phyloP scores from a whole-genome alignment of 2,888 invertebrate species.

The Lepidochrysops patricia region DNA sequence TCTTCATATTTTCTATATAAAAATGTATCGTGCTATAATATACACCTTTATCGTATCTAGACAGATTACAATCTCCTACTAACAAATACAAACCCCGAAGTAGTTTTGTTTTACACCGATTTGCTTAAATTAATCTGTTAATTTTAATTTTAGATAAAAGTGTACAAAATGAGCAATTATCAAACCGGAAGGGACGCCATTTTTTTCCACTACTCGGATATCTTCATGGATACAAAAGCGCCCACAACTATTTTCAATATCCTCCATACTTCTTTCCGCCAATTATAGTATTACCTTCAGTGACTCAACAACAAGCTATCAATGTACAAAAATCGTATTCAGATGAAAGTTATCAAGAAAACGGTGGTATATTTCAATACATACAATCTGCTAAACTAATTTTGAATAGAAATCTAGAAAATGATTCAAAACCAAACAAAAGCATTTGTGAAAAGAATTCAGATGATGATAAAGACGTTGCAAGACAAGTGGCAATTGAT shows the following conservation, averaged over 20 bases:
- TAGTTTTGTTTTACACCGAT: too few species aligned
- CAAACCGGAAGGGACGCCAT: slow-evolving; percentile 24
- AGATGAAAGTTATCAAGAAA: slow-evolving; percentile 31
- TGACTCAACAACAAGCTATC: slow-evolving; percentile 36
- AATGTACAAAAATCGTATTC: slow-evolving; percentile 28
- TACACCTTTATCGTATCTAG: too few species aligned
- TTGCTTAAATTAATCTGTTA: slow-evolving; percentile 11
- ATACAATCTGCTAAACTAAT: slow-evolving; percentile 25
- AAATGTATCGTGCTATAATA: too few species aligned
- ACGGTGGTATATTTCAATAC: slow-evolving; percentile 25
- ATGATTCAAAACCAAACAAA: slow-evolving; percentile 21
- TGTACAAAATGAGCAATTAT: slow-evolving; percentile 14
- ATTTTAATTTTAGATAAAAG: slow-evolving; percentile 28
- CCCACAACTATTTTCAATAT: slow-evolving; percentile 29
- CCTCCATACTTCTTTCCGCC: slow-evolving; percentile 32
- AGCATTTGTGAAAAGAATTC: neutral
- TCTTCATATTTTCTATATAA: too few species aligned
- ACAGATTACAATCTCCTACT: too few species aligned
- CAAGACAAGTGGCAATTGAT: neutral
- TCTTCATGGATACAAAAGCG: slow-evolving; percentile 32
- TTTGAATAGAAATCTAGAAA: slow-evolving; percentile 22
- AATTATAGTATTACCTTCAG: slow-evolving; percentile 33
- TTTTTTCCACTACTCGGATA: slow-evolving; percentile 33
- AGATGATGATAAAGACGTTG: neutral
- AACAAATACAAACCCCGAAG: too few species aligned